phyloP scores from a whole-genome alignment of 1,140 invertebrate genomes.

The Drosophila willistoni region DNA sequence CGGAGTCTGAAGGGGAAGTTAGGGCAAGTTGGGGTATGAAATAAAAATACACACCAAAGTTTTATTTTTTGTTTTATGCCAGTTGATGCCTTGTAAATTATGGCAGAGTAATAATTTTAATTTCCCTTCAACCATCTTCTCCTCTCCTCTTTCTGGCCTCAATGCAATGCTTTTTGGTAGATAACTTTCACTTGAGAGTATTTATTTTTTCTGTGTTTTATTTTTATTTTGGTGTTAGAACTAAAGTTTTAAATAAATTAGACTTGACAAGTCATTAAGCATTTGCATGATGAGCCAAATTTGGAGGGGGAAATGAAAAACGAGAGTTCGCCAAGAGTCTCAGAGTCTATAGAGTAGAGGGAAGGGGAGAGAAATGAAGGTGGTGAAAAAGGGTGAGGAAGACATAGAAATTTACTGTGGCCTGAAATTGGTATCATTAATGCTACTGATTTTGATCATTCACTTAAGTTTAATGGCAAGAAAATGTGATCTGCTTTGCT shows the following conservation, averaged over 20 bases:
- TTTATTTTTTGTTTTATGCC: conserved; percentile 9
- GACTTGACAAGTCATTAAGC: conserved; percentile 11
- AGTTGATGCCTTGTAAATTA: conserved; percentile 25
- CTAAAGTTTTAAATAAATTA: conserved; percentile 8
- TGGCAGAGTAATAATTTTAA: conserved; percentile 21
- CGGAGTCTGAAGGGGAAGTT: background rate
- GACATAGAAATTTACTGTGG: conserved; percentile 64
- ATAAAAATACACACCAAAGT: conserved; percentile 1
- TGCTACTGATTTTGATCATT: conserved; percentile 45
- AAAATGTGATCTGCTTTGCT: conserved; percentile 6
- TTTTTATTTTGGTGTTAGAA: conserved; percentile 1
- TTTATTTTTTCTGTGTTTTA: background rate
- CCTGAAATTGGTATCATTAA: conserved; percentile 68
- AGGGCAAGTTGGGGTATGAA: background rate
- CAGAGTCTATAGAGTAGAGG: background rate
- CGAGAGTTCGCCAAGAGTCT: background rate
- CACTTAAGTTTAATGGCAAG: conserved; percentile 38
- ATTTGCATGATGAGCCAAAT: background rate
- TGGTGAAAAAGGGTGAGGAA: background rate
- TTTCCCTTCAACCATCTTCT: background rate
- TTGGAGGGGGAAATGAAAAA: conserved; percentile 1
- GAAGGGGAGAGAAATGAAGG: background rate
- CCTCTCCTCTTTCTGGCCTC: background rate
- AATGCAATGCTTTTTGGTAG: background rate
- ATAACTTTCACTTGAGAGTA: background rate